Evolutionary conservation across 1,140 invertebrate species (phyloP), one percentile per base, ranked within the genome.

Genomic region (Drosophila tropicalis): DNA sequence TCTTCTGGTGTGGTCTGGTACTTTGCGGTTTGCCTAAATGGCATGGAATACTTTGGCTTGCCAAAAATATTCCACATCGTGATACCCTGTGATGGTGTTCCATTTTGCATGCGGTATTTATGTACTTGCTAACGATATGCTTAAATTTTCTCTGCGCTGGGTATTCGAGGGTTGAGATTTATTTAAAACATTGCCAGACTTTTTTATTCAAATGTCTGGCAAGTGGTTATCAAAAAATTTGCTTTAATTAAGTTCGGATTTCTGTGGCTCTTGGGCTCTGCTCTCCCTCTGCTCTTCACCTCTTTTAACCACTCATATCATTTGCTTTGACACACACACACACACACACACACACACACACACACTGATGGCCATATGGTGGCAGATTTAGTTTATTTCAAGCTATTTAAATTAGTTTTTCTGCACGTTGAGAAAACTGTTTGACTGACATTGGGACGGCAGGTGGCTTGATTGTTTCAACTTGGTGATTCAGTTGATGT

Each of bases 21-120:
- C 44, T 63, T 63, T 63, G 62, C 34, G 62, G 62, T 47, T 29
- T 63, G 39, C 36, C 60, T 29, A 62, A 62, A 51, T 63, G 62
- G 62, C 62, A 63, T 29, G 44, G 29, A 22, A 25, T 47, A 51
- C 47, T 47, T 58, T 19, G 56, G 40, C 44, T 63, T 63, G 25
- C 17, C 62, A 63, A 63, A 29, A 47, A 10, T 25, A 5, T n/a
- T 41, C 1, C 13, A 9, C 34, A 62, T 62, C 25, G 22, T 12
- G 13, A 40, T 61, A 22, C 58, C 17, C 19, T 17, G 12, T 39
- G 2, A 29, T 29, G 29, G 9, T 36, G 34, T 36, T 5, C 12
- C n/a, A 32, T 22, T 17, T 44, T 5, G 15, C 40, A 19, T 12
- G 44, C 17, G 15, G 44, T 47, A 19, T 2, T 47, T 2, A 1